Evolutionary conservation across 2,888 invertebrate genomes (phyloP), one percentile per base, ranked within the genome.

Genomic region (Coremacera marginata): DNA sequence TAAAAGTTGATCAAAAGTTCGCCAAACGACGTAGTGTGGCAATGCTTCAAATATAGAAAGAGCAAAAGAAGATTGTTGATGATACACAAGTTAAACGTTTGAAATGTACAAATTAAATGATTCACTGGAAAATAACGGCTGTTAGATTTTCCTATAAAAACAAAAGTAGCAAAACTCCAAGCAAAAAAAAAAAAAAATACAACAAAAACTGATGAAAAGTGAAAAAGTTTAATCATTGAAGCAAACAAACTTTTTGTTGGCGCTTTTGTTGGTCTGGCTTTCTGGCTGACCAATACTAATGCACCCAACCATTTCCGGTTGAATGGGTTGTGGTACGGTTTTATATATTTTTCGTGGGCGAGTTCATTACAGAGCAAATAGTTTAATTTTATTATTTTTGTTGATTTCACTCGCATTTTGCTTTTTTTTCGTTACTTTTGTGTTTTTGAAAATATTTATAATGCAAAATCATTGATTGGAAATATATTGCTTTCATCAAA

Each of bases 241-340:
- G 37, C 65, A 71, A 22, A 14, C 22, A 22, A 44, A 52, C 19
- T n/a, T n/a, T n/a, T n/a, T n/a, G n/a, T n/a, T 27, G 25, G 74
- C 34, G 74, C 67, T 44, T 7, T 44, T 44, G 7, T 37, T 16
- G 63, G 62, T 27, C 37, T 37, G 37, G 34, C 34, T 49, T 22
- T 31, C 25, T 14, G 16, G 55, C 37, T 22, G 11, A 68, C 60
- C 49, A 62, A 62, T 55, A 55, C 37, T 2, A 51, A 65, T n/a
- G 51, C 67, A 19, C 81, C 81, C 81, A 80, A 79, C 82, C 82
- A 82, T 84, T 85, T 85, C 83, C 85, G 85, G 82, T 83, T 77
- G 81, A 79, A 49, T 84, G 84, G 75, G 63, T 73, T 76, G 72
- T 34, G 52, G 31, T 25, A 44, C 44, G 25, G 65, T 3, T 34